A percentile compares a stretch with the other conserved stretches of the same genome.
Evolutionary conservation across 2,113 vertebrate genomes (phyloP).

Genomic region (Todiramphus saurophagus): DNA sequence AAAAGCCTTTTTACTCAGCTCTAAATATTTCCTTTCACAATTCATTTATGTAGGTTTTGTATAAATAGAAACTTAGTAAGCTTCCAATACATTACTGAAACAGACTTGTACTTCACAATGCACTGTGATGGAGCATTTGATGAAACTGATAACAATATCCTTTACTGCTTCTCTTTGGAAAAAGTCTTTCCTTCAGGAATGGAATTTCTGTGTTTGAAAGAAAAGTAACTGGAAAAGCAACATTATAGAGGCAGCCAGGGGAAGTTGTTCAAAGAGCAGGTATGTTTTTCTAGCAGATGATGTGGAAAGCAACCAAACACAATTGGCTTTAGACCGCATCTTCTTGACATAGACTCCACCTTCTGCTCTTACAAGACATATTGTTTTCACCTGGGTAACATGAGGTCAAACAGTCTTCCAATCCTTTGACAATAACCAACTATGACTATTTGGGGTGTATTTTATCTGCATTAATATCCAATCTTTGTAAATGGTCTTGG

Average conservation of each 20-base stretch:
- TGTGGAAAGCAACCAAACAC: not conserved
- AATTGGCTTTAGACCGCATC: not conserved
- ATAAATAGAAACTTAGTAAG: not conserved
- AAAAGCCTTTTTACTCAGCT: not conserved
- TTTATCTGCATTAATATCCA: constrained; percentile 10
- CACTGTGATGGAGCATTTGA: not conserved
- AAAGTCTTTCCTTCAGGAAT: not conserved
- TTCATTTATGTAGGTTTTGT: not conserved
- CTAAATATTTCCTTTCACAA: not conserved
- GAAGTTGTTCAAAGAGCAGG: not conserved
- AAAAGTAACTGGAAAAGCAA: not conserved
- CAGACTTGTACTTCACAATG: not conserved
- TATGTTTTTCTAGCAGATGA: not conserved
- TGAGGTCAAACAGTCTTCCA: not conserved
- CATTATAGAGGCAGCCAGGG: no score
- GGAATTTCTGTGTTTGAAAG: not conserved
- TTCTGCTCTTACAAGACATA: not conserved
- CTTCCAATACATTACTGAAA: not conserved
- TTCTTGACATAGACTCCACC: not conserved
- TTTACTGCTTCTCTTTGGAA: not conserved
- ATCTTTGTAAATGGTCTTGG: not conserved
- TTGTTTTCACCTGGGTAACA: not conserved
- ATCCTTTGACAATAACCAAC: not conserved
- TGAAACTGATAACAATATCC: not conserved
- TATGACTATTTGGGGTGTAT: not conserved